Base-by-base conservation (phyloP, 2,888 invertebrate genomes). In the Noctua janthina region DNA sequence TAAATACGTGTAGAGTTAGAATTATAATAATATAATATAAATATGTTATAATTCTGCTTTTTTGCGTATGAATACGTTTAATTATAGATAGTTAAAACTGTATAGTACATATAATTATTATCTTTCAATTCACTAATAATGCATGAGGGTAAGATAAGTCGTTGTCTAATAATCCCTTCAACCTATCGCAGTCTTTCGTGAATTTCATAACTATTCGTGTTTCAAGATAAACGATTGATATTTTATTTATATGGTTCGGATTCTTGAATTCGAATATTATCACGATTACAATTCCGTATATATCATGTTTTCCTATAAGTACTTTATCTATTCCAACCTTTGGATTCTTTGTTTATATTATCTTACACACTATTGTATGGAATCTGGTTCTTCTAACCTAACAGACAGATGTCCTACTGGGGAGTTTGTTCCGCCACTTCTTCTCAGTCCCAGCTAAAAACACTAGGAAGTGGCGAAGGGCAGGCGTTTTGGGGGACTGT, bases 261-360 rank as follows among this genome's bases (percentile, higher is more conserved):
- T 71, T 56, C 17, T 81, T 81, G n/a, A 11, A 73, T 78, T 81
- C 29, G 8, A 72, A 49, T 59, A 72, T 29, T 74, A 29, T 73
- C 56, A 49, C 8, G 39, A 82, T 72, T 35, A 49, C 5, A 46
- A 56, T 54, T 17, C 54, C 43, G 23, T 17, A 29, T 6, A 17
- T 49, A 51, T 29, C 15, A 43, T 29, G 29, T 29, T 29, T 29
- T 29, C 29, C 29, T 29, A 29, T 29, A 29, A 29, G 29, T 29
- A 29, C 23, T n/a, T 11, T 59, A n/a, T 59, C 10, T n/a, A n/a
- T n/a, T 56, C 3, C 3, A 20, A 54, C 1, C 49, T 49, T 29
- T 29, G 43, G 43, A 43, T 43, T 5, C 43, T 43, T 7, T 43
- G 43, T 43, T 43, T 43, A 43, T 43, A 43, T 43, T 10, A 43